phyloP scores from a whole-genome alignment of 2,797 vertebrate species.

The Hypotaenidia okinawae region DNA sequence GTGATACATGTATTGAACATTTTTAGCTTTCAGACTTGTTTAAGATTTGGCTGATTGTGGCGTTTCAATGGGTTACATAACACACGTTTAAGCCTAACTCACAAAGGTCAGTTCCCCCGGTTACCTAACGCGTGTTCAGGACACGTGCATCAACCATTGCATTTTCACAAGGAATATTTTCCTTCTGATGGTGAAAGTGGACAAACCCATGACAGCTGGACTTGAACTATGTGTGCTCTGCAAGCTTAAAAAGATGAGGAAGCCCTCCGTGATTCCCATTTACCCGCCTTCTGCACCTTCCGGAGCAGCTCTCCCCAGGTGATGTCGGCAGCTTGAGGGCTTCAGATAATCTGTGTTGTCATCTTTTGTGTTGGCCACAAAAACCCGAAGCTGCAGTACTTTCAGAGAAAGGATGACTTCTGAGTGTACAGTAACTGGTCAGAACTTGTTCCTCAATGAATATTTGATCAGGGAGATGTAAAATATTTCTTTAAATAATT shows the following conservation, averaged over 20 bases:
- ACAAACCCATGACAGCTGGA: background rate
- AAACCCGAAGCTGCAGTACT: background rate
- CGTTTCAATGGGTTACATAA: background rate
- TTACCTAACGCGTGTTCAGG: accelerated
- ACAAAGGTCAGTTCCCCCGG: background rate
- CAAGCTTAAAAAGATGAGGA: background rate
- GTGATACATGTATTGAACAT: background rate
- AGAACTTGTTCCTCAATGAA: constrained; percentile 20
- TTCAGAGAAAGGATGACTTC: constrained; percentile 14
- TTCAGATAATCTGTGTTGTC: background rate
- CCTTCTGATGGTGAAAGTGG: background rate
- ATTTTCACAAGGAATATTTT: background rate
- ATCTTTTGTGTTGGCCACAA: constrained; percentile 4
- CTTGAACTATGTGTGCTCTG: background rate
- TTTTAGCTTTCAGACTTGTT: background rate
- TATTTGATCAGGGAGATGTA: constrained; percentile 59
- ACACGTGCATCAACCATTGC: accelerated
- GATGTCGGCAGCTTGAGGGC: background rate
- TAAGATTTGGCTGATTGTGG: background rate
- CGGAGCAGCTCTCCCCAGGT: background rate
- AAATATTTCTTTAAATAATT: constrained; percentile 56
- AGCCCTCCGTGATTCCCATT: background rate
- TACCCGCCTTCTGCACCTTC: background rate
- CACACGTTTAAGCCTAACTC: background rate
- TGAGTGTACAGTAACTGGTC: constrained; percentile 6